Evolutionary conservation across 1,140 invertebrate genomes (phyloP), one percentile per base, ranked within the genome.

Genomic region (Sarcophaga peregrina): DNA sequence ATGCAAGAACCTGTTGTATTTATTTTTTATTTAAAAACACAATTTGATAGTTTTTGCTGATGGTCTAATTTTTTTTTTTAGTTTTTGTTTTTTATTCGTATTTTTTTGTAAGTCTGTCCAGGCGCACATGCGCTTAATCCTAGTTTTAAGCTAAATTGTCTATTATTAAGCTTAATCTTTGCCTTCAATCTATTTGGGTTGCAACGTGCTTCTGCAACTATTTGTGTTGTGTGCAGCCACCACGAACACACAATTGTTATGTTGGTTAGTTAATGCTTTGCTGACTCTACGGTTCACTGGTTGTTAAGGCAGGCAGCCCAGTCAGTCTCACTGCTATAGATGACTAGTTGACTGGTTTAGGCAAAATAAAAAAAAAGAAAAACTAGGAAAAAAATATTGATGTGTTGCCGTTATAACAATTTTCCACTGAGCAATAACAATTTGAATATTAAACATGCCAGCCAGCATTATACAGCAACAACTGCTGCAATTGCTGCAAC

Each of bases 401-500:
- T 68, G 17, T 68, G 62, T 25, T 52, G 75, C 20, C 75, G 75
- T 78, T 48, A 50, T 78, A 78, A 52, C 47, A 78, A 78, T 78
- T 78, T 78, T 78, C 75, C 47, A 78, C 75, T 52, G 75, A 78
- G 75, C 75, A 78, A 78, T 78, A 78, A 78, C 75, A 78, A 78
- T 78, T 78, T 78, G 75, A 78, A 78, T 78, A 78, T 78, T 78
- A 78, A 78, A 78, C 48, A 78, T 78, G 75, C 75, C 75, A 72
- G 62, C 37, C 25, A 78, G 50, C 75, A 52, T 78, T 68, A 68
- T 68, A 20, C 62, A 68, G 17, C 62, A 68, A 58, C 54, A n/a
- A n/a, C 54, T 58, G 54, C 54, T 58, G 62, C 17, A 17, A 68
- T 4, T 37, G 17, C 62, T 20, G n/a, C 54, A n/a, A n/a, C 54